phyloP scores from a whole-genome alignment of 2,113 vertebrate species.

The Capricornis sumatraensis region DNA sequence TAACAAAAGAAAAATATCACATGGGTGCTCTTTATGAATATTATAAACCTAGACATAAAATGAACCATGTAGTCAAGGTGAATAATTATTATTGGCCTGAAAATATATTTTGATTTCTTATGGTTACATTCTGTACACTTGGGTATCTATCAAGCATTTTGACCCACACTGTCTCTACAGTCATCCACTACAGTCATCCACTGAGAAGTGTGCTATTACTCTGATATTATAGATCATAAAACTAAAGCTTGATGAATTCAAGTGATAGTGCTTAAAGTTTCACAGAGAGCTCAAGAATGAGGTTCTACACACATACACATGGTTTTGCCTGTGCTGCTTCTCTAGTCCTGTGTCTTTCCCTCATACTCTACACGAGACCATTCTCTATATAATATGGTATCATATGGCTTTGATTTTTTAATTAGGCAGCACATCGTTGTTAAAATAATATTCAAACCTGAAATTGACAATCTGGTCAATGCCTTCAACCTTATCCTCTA shows the following conservation, averaged over 20 bases:
- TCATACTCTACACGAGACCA: neutral
- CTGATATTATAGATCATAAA: neutral
- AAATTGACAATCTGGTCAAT: neutral
- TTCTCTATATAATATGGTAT: neutral
- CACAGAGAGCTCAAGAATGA: neutral
- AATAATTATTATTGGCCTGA: neutral
- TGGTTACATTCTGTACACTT: neutral
- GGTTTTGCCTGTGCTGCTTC: neutral
- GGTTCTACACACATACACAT: neutral
- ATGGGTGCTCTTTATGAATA: neutral
- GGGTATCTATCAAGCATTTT: neutral
- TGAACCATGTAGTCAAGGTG: neutral
- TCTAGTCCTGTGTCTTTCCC: neutral
- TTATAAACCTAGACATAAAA: neutral
- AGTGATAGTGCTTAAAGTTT: neutral
- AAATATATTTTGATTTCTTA: neutral
- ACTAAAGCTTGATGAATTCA: neutral
- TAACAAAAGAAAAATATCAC: neutral
- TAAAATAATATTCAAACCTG: neutral
- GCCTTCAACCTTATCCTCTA: neutral
- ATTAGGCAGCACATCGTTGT: neutral
- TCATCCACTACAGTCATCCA: neutral
- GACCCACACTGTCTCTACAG: neutral
- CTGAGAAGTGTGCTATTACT: neutral
- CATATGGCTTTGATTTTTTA: neutral